Evolutionary conservation across 2,888 invertebrate genomes (phyloP), one percentile per base, ranked within the genome.

Genomic region (Alsophila aescularia): DNA sequence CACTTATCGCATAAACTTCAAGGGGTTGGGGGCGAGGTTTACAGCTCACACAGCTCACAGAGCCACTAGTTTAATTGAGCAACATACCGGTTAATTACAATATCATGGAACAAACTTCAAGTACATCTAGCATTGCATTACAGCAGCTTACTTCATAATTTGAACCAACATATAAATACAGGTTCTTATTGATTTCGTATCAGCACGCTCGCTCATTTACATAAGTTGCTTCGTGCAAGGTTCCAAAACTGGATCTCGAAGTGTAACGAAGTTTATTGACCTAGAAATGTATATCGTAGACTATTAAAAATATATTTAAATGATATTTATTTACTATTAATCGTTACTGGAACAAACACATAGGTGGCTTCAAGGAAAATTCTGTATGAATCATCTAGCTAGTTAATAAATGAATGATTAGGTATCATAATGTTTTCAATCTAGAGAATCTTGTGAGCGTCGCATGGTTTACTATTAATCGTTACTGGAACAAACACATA

Each of bases 231-330:
- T 63, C 63, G 62, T 56, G 64, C 59, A 68, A 76, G 64, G 70
- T 64, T 69, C 36, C 64, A 68, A 70, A 81, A 81, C 81, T 79
- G 69, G 75, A 75, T 78, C 67, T 66, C 47, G 72, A 75, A 70
- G 62, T 75, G 67, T 79, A 70, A 69, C 69, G 66, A 71, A 79
- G 81, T 73, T 75, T 75, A 71, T 75, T 75, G 78, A 79, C 76
- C 79, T 74, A 77, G 63, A 72, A 72, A 69, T 54, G 47, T 52
- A 44, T 47, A 56, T 52, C 15, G 37, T 59, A 57, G 41, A 29
- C 52, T 29, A 51, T 48, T 32, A 36, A 45, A 43, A 45, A 54
- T 48, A 44, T 47, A 34, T 15, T 37, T 36, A 12, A 9, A 6
- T 15, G n/a, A n/a, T 35, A 37, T 35, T 56, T 57, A 21, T 41